Evolutionary conservation across 2,797 vertebrate species (phyloP), one percentile per base, ranked within the genome.

Genomic region (Hyperoplus lanceolatus): DNA sequence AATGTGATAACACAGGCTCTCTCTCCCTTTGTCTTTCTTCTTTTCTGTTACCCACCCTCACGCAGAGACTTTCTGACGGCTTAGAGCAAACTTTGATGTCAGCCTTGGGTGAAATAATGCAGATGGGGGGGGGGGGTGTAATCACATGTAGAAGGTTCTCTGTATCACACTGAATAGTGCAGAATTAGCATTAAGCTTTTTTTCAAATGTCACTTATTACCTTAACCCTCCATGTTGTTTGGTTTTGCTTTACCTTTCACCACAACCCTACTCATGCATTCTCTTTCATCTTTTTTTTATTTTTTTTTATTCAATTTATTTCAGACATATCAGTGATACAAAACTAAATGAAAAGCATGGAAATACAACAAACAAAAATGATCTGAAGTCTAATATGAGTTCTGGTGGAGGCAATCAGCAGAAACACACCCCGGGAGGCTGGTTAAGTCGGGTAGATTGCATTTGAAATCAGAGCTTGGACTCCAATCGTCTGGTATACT

Each of bases 11-110:
- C 80, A 81, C 55, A 61, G 50, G 39, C 41, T 62, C 13, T 69
- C 11, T 66, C 13, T 70, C 62, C 61, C 57, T 82, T 57, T 67
- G 41, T 78, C 51, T 84, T 53, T 45, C 21, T 38, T 81, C 36
- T 67, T 59, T 46, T 67, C 39, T 78, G 5, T 5, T 46, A 60
- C 64, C 61, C 75, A 45, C 75, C 78, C 70, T 82, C 63, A 1
- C 65, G 50, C 46, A 50, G 59, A 82, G 68, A 70, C 70, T 74
- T 72, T 64, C 53, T 81, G 81, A 73, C 53, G 80, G 81, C 76
- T 76, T 9, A 5, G 45, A 64, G 69, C 39, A 66, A 82, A 86
- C 82, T 87, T 90, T 88, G 77, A 88, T 86, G 79, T 69, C 21
- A 67, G 45, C 59, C 64, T 86, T 77, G 58, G 65, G 48, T 81